Evolutionary conservation across 2,888 invertebrate genomes (phyloP), one percentile per base, ranked within the genome.

Genomic region (Cerastis leucographa): DNA sequence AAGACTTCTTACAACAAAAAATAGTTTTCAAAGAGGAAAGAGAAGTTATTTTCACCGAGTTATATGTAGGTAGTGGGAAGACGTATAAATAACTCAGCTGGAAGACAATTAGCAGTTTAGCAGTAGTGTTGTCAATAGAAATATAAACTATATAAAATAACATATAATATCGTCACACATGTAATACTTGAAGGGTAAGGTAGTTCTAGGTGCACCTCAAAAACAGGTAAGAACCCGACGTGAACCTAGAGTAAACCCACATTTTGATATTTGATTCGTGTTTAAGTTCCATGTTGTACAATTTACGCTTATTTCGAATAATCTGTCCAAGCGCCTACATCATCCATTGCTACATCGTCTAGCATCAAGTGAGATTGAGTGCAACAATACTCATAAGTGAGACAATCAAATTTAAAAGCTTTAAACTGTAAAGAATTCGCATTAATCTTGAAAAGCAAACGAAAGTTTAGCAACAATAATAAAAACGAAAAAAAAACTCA

Each of bases 1-100:
- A 64, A 46, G 71, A 64, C n/a, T 46, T 46, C 14, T 78, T 14
- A 19, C 19, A 46, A 29, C 44, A 22, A 71, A 62, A 77, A 64
- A 54, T 25, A 0, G 12, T 70, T 77, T n/a, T 1, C 7, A 7
- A 71, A n/a, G 22, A 77, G 29, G 12, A 66, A 61, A 44, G 11
- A 51, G n/a, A 42, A 49, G 35, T 35, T 35, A 35, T 35, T 35
- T 35, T 35, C 35, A 35, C 35, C 35, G 35, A 35, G 35, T 35
- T 35, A 35, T 1, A 2, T 35, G 1, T 35, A 35, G 35, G 35
- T 64, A n/a, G 40, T 42, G n/a, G 11, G 67, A 19, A 12, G 19
- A 29, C 49, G 42, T 61, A 25, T 51, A 61, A 68, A 54, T 35
- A 51, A 40, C n/a, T 49, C 14, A 4, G 14, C 14, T 67, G 19